A percentile compares a stretch with the other conserved stretches of the same genome.
Conservation (phyloP, 1,140 invertebrate species). For the Sycobia sp. region DNA sequence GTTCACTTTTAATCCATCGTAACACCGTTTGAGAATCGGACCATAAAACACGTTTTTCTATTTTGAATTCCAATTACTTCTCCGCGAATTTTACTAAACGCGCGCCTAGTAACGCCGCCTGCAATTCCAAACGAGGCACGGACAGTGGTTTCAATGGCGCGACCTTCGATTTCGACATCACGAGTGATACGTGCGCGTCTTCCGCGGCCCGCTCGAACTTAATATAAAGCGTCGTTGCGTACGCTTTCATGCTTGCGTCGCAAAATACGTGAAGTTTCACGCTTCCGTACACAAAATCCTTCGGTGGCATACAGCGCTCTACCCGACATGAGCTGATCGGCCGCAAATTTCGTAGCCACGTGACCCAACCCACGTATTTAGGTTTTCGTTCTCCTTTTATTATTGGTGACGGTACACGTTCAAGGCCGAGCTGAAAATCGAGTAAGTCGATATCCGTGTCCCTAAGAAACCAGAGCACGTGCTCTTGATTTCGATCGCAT, state of each 20-base stretch:
- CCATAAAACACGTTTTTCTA: background rate
- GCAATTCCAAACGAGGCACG: slow-evolving; percentile 2
- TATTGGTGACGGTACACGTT: background rate
- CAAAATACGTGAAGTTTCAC: slow-evolving; percentile 2
- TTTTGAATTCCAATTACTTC: slow-evolving; percentile 16
- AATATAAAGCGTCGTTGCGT: background rate
- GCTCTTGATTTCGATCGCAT: background rate
- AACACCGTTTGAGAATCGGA: background rate
- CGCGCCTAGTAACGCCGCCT: background rate
- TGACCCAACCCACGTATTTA: background rate
- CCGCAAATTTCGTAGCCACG: background rate
- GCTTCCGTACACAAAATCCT: background rate
- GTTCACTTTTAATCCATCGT: background rate
- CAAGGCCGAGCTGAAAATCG: background rate
- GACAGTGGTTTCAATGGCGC: background rate
- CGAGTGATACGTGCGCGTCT: background rate
- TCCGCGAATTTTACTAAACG: background rate
- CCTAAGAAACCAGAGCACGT: background rate
- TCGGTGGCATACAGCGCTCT: background rate
- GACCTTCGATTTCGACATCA: background rate
- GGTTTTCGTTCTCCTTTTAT: background rate
- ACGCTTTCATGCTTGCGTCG: background rate
- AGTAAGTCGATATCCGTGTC: background rate
- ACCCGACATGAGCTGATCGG: too few species aligned
- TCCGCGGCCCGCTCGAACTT: background rate